These are phyloP conservation scores for Aurelia sp. DNA, from an alignment of 30 jellyfish, hydroid and myxozoan genomes.

Conservation along the genomic window DNA sequence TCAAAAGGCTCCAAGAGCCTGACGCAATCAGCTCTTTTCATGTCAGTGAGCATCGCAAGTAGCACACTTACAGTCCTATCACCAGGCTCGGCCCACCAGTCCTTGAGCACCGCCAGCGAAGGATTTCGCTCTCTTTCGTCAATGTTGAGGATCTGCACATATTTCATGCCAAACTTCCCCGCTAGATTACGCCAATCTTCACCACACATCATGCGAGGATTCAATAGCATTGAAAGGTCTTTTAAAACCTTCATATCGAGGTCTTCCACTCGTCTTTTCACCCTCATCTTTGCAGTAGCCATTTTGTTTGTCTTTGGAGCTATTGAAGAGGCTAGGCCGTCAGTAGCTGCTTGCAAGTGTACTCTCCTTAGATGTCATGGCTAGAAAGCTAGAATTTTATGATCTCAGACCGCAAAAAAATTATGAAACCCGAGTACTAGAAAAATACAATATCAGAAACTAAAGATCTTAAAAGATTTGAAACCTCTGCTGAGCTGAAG, in stretches of 20 bases:
- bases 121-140: constrained; percentile 61
- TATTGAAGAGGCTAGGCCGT: neutral
- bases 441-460: no score
- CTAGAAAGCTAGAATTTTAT: no score
- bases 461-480: no score
- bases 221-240: constrained; percentile 45
- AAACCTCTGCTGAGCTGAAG: no score
- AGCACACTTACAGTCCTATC: constrained; percentile 24
- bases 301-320: neutral
- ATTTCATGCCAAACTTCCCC: constrained; percentile 53
- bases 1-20: constrained; percentile 41
- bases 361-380: no score
- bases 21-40: constrained; percentile 40
- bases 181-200: constrained; percentile 76
- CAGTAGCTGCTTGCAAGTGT: no score
- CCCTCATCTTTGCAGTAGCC: neutral
- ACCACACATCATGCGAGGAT: constrained; percentile 59
- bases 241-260: constrained; percentile 30
- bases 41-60: neutral
- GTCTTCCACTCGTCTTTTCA: constrained; percentile 42
- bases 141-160: constrained; percentile 8
- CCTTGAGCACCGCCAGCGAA: constrained; percentile 49
- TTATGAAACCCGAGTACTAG: no score
- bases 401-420: no score
- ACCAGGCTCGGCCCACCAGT: constrained; percentile 72